Evolutionary conservation across 1,140 invertebrate genomes (phyloP).

Genomic region (Cepaea nemoralis): DNA sequence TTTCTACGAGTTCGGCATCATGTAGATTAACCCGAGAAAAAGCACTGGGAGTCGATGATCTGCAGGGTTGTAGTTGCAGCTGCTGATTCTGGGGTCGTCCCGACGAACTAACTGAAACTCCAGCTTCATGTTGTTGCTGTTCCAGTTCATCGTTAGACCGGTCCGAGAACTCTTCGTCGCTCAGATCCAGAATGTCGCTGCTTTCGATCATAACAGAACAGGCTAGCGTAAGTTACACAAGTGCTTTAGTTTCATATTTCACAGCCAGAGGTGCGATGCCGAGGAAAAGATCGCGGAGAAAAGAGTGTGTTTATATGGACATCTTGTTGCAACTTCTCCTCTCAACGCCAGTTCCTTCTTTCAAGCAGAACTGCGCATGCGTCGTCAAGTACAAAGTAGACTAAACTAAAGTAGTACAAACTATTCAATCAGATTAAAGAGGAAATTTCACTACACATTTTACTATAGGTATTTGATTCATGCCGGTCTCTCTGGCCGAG

Average conservation of each 20-base stretch:
- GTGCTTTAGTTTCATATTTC: slow-evolving; percentile 18
- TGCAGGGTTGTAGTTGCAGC: slow-evolving; percentile 31
- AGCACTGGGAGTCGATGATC: slow-evolving; percentile 12
- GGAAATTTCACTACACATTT: too few species aligned
- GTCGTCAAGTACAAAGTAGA: slow-evolving; percentile 13
- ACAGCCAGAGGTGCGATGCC: neutral
- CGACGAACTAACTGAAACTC: neutral
- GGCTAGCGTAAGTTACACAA: slow-evolving; percentile 3
- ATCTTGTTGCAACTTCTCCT: slow-evolving; percentile 25
- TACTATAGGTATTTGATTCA: too few species aligned
- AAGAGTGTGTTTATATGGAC: slow-evolving; percentile 34
- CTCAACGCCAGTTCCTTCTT: slow-evolving; percentile 34
- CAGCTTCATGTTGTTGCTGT: slow-evolving; percentile 4
- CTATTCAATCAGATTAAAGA: too few species aligned
- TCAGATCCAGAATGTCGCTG: slow-evolving; percentile 41
- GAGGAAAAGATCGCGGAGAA: neutral
- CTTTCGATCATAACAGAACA: slow-evolving; percentile 38
- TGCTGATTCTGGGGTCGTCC: slow-evolving; percentile 19
- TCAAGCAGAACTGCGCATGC: slow-evolving; percentile 33
- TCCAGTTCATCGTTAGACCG: slow-evolving; percentile 44
- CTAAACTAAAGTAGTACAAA: slow-evolving; percentile 17
- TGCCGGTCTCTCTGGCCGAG: too few species aligned
- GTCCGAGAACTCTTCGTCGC: slow-evolving; percentile 26
- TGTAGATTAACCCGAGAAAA: neutral
- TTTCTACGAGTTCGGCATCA: slow-evolving; percentile 21